Evolutionary conservation across 1,140 invertebrate genomes (phyloP), one percentile per base, ranked within the genome.

Genomic region (Anastatus disparis): DNA sequence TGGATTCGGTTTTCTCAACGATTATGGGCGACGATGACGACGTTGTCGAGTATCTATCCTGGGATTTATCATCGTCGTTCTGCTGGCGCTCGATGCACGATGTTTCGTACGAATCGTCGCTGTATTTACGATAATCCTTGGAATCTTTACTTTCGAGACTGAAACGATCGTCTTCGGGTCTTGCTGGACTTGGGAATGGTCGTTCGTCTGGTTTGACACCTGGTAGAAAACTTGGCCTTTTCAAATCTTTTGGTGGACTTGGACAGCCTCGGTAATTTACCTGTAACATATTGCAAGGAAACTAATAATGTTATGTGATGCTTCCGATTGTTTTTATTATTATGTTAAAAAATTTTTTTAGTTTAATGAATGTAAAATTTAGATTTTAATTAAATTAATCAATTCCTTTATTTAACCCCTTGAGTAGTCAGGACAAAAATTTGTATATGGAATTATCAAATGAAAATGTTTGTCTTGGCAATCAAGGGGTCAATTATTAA

Each of bases 261-360:
- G 81, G 81, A 59, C 82, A 84, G 17, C 81, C 80, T 61, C 86
- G 83, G 31, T 10, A 35, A 52, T 86, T 84, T 0, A 78, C 70
- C 48, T 79, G 77, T 0, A 10, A 1, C 31, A 35, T 35, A n/a
- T n/a, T n/a, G 31, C 31, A 10, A 6, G 31, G 10, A 35, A n/a
- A n/a, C n/a, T n/a, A n/a, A n/a, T n/a, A n/a, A n/a, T n/a, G n/a
- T n/a, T n/a, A n/a, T n/a, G n/a, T n/a, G n/a, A n/a, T n/a, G n/a
- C n/a, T n/a, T n/a, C n/a, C n/a, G n/a, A n/a, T n/a, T n/a, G n/a
- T n/a, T n/a, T n/a, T n/a, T n/a, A n/a, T n/a, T n/a, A n/a, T n/a
- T n/a, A n/a, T n/a, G n/a, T n/a, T n/a, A n/a, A n/a, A n/a, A n/a
- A n/a, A n/a, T n/a, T n/a, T n/a, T n/a, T n/a, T n/a, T n/a, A n/a